Evolutionary conservation across 2,888 invertebrate genomes (phyloP).

Genomic region (Spodoptera picta): DNA sequence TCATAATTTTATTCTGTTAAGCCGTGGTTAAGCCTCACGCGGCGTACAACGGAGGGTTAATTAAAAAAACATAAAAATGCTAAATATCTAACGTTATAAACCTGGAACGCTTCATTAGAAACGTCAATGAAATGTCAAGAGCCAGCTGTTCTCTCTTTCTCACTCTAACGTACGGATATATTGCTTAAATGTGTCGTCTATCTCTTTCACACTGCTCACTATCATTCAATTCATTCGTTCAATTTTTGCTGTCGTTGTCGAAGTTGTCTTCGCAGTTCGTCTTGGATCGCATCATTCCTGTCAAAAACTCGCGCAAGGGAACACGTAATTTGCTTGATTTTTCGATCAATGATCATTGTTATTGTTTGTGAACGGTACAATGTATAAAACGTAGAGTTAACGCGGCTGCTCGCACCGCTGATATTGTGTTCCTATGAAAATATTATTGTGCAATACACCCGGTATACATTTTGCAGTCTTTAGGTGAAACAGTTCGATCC

Average conservation of each 20-base stretch:
- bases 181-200: background rate
- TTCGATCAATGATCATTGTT: conserved; percentile 83
- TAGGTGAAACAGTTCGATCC: conserved; percentile 62
- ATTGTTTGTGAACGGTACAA: conserved; percentile 77
- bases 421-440: conserved; percentile 64
- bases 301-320: conserved; percentile 60
- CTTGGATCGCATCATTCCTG: conserved; percentile 58
- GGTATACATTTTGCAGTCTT: conserved; percentile 52
- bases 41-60: too few relatives aligned
- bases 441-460: conserved; percentile 65
- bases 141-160: conserved; percentile 38
- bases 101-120: background rate
- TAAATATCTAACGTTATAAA: conserved; percentile 2
- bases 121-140: conserved; percentile 1
- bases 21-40: too few relatives aligned
- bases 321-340: conserved; percentile 63
- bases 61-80: background rate
- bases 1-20: too few relatives aligned
- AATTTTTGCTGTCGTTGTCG: conserved; percentile 17
- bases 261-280: conserved; percentile 2
- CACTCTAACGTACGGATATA: conserved; percentile 9
- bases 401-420: conserved; percentile 56
- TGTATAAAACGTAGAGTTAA: conserved; percentile 63
- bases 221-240: background rate
- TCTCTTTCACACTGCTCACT: conserved; percentile 18